phyloP scores from a whole-genome alignment of 2,888 invertebrate species.

The Acleris emargana region DNA sequence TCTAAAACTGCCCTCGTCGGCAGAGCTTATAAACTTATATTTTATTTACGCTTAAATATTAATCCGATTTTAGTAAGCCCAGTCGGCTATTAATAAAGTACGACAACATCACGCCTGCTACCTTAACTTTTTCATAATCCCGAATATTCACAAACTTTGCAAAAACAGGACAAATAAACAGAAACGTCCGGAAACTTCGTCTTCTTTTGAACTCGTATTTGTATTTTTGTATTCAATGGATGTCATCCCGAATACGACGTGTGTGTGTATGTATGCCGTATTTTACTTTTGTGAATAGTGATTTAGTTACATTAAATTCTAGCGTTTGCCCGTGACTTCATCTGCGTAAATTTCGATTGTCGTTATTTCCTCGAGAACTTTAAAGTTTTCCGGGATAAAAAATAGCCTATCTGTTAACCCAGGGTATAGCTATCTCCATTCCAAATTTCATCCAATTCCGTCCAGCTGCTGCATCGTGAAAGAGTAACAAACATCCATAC shows the following conservation, averaged over 20 bases:
- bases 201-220: conserved; percentile 30
- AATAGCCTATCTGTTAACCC: too few relatives aligned
- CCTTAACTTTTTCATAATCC: conserved; percentile 8
- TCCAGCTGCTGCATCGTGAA: too few relatives aligned
- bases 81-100: conserved; percentile 4
- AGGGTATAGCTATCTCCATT: too few relatives aligned
- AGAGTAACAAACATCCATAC: too few relatives aligned
- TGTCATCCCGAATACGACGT: conserved; percentile 35
- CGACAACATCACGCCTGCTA: background rate
- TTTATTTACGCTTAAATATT: too few relatives aligned
- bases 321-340: too few relatives aligned
- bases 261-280: conserved; percentile 10
- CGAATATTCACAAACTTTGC: conserved; percentile 18
- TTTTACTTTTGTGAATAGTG: conserved; percentile 11
- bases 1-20: too few relatives aligned
- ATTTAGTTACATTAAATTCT: background rate
- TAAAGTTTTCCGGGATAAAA: too few relatives aligned
- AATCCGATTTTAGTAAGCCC: background rate
- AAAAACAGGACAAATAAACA: conserved; percentile 32
- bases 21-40: too few relatives aligned
- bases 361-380: too few relatives aligned
- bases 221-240: conserved; percentile 39
- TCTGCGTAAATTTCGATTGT: too few relatives aligned
- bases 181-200: conserved; percentile 24
- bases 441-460: too few relatives aligned